phyloP scores from a whole-genome alignment of 30 jellyfish, hydroid and myxozoan genomes.

The Phacellophora camtschatica region DNA sequence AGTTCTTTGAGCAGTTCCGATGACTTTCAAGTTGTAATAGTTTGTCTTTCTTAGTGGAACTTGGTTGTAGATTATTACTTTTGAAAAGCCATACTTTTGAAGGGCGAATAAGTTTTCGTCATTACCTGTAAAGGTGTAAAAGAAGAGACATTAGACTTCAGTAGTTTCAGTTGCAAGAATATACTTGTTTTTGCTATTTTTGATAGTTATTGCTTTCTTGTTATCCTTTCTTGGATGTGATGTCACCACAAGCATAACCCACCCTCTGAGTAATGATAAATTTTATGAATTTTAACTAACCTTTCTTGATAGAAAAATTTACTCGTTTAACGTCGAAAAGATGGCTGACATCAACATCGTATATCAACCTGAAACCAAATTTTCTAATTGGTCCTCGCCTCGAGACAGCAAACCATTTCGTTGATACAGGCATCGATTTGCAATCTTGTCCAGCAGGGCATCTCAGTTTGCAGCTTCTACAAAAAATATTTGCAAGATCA shows the following conservation, averaged over 20 bases:
- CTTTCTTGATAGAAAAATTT: background rate
- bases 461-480: slow-evolving; percentile 49
- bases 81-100: slow-evolving; percentile 66
- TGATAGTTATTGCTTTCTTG: too few species aligned
- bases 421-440: slow-evolving; percentile 43
- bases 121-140: slow-evolving; percentile 52
- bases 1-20: slow-evolving; percentile 38
- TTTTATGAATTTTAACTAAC: slow-evolving; percentile 18
- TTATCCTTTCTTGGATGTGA: too few species aligned
- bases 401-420: slow-evolving; percentile 63
- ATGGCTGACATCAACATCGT: slow-evolving; percentile 51
- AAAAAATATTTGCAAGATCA: background rate
- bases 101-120: slow-evolving; percentile 25
- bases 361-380: slow-evolving; percentile 50
- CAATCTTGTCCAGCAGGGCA: slow-evolving; percentile 58
- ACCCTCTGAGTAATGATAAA: too few species aligned
- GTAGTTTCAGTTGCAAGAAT: too few species aligned
- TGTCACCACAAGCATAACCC: too few species aligned
- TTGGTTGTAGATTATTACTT: slow-evolving; percentile 50
- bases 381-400: slow-evolving; percentile 57
- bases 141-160: too few species aligned
- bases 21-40: slow-evolving; percentile 37
- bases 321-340: slow-evolving; percentile 28
- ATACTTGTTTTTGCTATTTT: too few species aligned
- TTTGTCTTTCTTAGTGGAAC: slow-evolving; percentile 7